Conservation (phyloP, 2,797 vertebrate genomes). For the Xenopus petersii region DNA sequence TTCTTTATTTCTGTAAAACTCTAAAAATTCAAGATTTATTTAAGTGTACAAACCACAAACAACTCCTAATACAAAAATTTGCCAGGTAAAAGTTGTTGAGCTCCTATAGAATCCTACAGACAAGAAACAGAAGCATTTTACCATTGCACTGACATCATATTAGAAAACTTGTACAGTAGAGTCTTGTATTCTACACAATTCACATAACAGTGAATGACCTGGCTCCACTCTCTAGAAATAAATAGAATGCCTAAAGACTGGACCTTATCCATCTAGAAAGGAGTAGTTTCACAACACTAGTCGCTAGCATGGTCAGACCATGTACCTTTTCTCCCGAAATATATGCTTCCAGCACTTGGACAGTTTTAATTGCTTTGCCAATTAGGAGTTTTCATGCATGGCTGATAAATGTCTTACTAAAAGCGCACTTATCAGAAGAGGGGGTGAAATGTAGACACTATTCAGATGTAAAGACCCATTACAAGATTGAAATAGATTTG, state of each 20-base stretch:
- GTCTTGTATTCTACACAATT: no score
- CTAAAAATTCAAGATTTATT: no score
- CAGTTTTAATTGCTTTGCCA: conserved; percentile 59
- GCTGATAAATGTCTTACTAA: conserved; percentile 55
- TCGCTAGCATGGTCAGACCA: neutral
- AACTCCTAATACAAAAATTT: no score
- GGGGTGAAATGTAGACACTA: conserved; percentile 50
- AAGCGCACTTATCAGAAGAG: conserved; percentile 49
- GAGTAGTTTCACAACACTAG: neutral
- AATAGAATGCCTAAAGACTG: neutral
- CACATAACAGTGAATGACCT: no score
- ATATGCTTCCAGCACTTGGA: conserved; percentile 40
- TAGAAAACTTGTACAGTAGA: no score
- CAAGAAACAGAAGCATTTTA: no score
- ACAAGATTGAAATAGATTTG: conserved; percentile 66
- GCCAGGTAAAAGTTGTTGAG: no score
- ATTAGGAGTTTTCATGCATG: conserved; percentile 48
- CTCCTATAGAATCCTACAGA: no score
- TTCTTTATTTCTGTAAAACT: no score
- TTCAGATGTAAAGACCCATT: conserved; percentile 65
- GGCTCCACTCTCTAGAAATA: neutral
- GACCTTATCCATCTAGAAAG: neutral
- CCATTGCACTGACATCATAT: no score
- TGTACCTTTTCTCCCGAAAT: conserved; percentile 24
- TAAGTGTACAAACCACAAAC: no score